Conservation (phyloP, 2,113 vertebrate genomes). For the Camelus dromedarius region DNA sequence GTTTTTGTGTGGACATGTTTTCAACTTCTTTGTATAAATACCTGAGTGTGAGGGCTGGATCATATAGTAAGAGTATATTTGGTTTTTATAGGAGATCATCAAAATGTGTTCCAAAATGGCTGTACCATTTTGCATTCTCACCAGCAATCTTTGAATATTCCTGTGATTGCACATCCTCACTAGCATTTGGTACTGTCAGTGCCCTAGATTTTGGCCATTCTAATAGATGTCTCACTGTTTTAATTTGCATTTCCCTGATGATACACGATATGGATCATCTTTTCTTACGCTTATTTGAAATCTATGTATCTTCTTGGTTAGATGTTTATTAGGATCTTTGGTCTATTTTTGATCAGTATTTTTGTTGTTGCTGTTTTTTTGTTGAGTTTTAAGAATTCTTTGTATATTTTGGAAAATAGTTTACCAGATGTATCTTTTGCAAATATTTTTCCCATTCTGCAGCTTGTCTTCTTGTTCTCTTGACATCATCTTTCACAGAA, state of each 20-base stretch:
- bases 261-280: not conserved
- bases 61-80: not conserved
- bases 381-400: not conserved
- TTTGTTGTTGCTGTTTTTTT: not conserved
- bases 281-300: not conserved
- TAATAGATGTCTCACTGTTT: not conserved
- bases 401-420: not conserved
- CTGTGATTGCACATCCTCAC: not conserved
- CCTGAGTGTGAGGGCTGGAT: not conserved
- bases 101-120: too few relatives aligned
- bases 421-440: not conserved
- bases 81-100: not conserved
- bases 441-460: not conserved
- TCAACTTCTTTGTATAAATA: not conserved
- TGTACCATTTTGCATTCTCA: too few relatives aligned
- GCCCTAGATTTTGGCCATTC: not conserved
- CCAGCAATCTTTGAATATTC: not conserved
- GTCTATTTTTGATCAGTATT: not conserved
- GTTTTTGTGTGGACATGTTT: not conserved
- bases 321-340: not conserved
- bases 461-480: not conserved
- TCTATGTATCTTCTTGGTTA: not conserved
- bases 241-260: not conserved
- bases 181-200: not conserved
- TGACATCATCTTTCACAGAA: not conserved